Percentiles rank a stretch among this genome's conserved stretches.
phyloP scores from a whole-genome alignment of 2,797 vertebrate species.

The Rhinoraja longicauda region DNA sequence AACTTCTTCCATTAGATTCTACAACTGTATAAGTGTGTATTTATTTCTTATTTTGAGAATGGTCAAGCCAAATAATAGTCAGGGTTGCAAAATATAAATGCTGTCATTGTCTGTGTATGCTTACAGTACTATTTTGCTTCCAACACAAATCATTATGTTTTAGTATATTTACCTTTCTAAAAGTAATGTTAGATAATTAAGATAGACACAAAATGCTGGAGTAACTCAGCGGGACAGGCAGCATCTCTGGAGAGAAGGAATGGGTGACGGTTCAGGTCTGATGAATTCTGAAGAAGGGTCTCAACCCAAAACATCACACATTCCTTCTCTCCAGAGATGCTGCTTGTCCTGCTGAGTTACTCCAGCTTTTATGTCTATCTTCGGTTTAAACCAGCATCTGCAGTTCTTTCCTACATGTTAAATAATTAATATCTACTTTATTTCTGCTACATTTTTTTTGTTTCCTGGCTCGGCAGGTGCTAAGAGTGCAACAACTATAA shows the following conservation, averaged over 20 bases:
- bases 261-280: no score
- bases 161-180: background rate
- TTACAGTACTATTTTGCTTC: background rate
- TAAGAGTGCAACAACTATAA: background rate
- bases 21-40: slow-evolving; percentile 44
- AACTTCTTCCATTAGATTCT: slow-evolving; percentile 74
- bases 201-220: background rate
- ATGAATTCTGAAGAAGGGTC: no score
- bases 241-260: no score
- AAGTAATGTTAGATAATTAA: background rate
- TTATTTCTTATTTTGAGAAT: background rate
- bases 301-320: no score
- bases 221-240: no score
- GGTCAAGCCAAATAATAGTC: background rate
- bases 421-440: background rate
- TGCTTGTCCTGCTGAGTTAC: no score
- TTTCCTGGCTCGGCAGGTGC: background rate
- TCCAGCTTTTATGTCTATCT: no score
- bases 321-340: no score
- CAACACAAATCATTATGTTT: background rate
- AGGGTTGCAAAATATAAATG: background rate
- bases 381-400: no score
- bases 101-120: background rate
- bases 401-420: no score
- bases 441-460: background rate